Percentiles rank a stretch among this genome's conserved stretches.
Evolutionary conservation across 1,140 invertebrate species (phyloP).

Genomic region (Ceratosolen fusciceps): DNA sequence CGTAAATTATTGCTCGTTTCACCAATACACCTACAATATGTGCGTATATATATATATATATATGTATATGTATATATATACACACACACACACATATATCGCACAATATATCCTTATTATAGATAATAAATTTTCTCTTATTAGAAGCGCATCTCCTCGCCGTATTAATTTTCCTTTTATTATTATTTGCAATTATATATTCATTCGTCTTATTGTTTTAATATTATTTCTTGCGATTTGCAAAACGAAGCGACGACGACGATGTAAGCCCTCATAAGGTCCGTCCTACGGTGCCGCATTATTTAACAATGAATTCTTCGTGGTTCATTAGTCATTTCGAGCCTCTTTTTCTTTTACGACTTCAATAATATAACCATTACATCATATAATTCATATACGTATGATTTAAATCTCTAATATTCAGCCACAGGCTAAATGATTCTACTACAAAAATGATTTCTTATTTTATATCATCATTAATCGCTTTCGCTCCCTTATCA

Average conservation of each 20-base stretch:
- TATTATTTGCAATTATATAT: neutral
- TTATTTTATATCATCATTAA: neutral
- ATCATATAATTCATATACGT: conserved; percentile 4
- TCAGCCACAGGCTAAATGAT: conserved; percentile 18
- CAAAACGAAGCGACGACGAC: conserved; percentile 23
- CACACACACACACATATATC: no score
- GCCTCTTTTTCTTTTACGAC: neutral
- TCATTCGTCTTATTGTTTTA: neutral
- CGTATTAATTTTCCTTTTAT: conserved; percentile 9
- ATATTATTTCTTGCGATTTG: neutral
- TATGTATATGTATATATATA: no score
- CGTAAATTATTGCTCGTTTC: conserved; percentile 34
- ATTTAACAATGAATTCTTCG: conserved; percentile 36
- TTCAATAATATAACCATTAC: conserved; percentile 7
- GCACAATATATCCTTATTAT: conserved; percentile 34
- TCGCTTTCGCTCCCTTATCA: neutral
- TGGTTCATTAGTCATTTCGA: neutral
- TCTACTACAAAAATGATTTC: conserved; percentile 22
- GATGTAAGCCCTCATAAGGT: conserved; percentile 17
- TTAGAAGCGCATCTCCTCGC: conserved; percentile 10
- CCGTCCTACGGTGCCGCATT: conserved; percentile 23
- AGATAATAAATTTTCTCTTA: conserved; percentile 31
- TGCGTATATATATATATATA: no score
- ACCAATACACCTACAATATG: conserved; percentile 33
- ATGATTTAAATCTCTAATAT: conserved; percentile 15